These are phyloP conservation scores for Trichonephila clavata DNA, from an alignment of 1,140 invertebrate genomes.

Conservation along the genomic window DNA sequence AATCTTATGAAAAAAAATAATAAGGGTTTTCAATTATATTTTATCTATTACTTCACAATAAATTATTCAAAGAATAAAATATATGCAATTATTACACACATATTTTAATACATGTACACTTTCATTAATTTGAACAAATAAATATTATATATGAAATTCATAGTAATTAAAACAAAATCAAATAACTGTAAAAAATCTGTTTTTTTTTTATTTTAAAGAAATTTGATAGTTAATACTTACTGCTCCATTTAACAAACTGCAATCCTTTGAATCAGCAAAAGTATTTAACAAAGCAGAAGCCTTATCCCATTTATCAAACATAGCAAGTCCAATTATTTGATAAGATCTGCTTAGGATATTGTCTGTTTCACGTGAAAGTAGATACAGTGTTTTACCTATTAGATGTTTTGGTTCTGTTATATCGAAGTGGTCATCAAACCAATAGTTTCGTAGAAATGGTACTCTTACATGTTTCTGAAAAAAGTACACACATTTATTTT, in stretches of 20 bases:
- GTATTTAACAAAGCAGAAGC: conserved; percentile 81
- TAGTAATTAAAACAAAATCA: neutral
- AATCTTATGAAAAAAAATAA: no score
- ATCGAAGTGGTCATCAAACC: conserved; percentile 94
- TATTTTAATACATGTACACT: no score
- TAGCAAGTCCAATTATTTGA: conserved; percentile 83
- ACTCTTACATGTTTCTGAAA: conserved; percentile 87
- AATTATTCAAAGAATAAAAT: no score
- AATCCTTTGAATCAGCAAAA: conserved; percentile 75
- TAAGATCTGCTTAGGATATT: conserved; percentile 85
- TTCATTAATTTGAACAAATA: no score
- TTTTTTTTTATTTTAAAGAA: no score
- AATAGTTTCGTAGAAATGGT: conserved; percentile 89
- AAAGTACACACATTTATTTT: neutral
- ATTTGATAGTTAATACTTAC: conserved; percentile 35
- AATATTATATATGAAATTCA: no score
- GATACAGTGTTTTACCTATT: conserved; percentile 89
- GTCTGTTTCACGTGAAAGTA: conserved; percentile 83
- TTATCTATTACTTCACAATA: no score
- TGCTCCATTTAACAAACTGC: conserved; percentile 29
- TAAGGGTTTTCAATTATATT: no score
- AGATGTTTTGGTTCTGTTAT: conserved; percentile 85
- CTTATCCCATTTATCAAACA: conserved; percentile 87
- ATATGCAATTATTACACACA: no score
- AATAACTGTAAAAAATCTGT: no score